Percentiles rank a stretch among this genome's conserved stretches.
phyloP scores from a whole-genome alignment of 2,113 vertebrate genomes.

The Nannobrachium achirus region DNA sequence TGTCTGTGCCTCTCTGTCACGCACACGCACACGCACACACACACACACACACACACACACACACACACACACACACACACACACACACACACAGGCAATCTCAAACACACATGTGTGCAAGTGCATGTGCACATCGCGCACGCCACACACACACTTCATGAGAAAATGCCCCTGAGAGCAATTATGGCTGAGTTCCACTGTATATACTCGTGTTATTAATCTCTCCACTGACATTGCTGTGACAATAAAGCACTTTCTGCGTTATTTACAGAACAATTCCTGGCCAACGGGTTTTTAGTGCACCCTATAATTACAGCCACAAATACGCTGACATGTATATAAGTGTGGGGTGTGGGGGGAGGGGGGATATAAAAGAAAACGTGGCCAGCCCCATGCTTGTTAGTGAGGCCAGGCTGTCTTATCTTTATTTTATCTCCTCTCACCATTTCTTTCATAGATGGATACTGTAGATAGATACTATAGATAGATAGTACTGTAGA shows the following conservation, averaged over 20 bases:
- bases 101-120: not conserved
- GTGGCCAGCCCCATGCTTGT: conserved; percentile 11
- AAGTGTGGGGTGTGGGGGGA: too few relatives aligned
- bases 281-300: conserved; percentile 41
- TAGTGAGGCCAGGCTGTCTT: not conserved
- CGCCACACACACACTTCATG: not conserved
- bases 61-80: not conserved
- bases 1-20: not conserved
- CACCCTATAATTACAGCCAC: conserved; percentile 59
- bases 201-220: conserved; percentile 62
- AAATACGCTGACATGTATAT: conserved; percentile 57
- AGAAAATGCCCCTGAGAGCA: conserved; percentile 57
- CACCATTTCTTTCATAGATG: too few relatives aligned
- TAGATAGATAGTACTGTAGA: too few relatives aligned
- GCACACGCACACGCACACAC: not conserved
- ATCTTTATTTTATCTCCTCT: not conserved
- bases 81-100: not conserved
- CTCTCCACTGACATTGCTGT: conserved; percentile 46
- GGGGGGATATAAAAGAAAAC: conserved; percentile 12
- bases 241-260: conserved; percentile 56
- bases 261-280: conserved; percentile 59
- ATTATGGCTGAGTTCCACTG: conserved; percentile 57
- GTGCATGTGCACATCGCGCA: not conserved
- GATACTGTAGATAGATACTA: too few relatives aligned
- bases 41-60: not conserved